Percentiles rank a stretch among this genome's conserved stretches.
These are phyloP conservation scores for Porphyrio hochstetteri DNA, from an alignment of 2,113 vertebrate genomes.

Conservation along the genomic window DNA sequence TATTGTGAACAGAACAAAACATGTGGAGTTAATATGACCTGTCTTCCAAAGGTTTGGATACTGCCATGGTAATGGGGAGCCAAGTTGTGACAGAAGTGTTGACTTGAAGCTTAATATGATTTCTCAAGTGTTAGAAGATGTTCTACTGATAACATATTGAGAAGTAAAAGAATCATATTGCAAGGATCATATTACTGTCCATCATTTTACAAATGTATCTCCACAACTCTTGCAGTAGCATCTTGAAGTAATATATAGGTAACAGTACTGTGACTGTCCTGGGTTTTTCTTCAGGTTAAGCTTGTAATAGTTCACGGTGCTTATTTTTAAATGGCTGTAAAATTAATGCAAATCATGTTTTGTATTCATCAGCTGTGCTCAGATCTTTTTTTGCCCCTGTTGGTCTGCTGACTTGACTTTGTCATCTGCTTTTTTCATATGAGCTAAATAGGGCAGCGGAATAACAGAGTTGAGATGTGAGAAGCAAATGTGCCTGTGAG, in stretches of 20 bases:
- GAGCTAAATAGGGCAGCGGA: background rate
- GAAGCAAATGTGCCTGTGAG: background rate
- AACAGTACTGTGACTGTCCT: background rate
- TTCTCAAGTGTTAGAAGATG: background rate
- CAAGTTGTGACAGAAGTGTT: background rate
- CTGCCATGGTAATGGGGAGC: background rate
- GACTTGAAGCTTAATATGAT: background rate
- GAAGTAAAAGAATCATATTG: background rate
- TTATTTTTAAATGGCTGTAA: background rate
- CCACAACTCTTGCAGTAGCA: background rate
- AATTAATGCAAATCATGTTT: background rate
- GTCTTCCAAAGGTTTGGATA: background rate
- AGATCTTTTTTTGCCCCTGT: background rate
- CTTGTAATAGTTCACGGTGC: background rate
- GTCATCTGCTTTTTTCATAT: background rate
- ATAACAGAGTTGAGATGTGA: background rate
- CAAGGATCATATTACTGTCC: background rate
- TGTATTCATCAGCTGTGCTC: background rate
- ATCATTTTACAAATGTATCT: background rate
- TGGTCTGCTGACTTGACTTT: background rate
- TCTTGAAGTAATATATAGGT: background rate
- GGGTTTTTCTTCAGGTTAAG: background rate
- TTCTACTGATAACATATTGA: background rate
- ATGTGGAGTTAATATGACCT: background rate
- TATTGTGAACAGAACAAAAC: background rate